phyloP scores from a whole-genome alignment of 1,140 invertebrate species.

The Penaeus japonicus region DNA sequence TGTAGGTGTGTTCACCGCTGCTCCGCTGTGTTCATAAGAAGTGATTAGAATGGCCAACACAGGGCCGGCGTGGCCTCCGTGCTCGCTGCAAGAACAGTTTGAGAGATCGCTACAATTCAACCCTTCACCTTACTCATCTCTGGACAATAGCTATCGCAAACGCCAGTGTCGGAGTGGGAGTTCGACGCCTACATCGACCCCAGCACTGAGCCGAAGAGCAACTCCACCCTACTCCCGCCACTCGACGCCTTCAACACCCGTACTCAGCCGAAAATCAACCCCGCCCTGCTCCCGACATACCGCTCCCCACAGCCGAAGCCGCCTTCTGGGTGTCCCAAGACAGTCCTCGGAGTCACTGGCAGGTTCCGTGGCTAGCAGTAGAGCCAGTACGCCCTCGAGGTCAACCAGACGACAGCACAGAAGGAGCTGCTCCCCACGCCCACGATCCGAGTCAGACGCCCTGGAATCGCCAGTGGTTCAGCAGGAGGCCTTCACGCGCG shows the following conservation, averaged over 20 bases:
- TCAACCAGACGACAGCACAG: not conserved
- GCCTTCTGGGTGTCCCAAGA: not conserved
- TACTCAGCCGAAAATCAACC: not conserved
- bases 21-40: no score
- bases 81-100: not conserved
- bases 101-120: not conserved
- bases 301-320: not conserved
- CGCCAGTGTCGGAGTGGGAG: not conserved
- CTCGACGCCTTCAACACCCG: not conserved
- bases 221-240: slow-evolving; percentile 21
- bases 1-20: no score
- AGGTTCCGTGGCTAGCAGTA: not conserved
- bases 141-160: not conserved
- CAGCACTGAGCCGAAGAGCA: not conserved
- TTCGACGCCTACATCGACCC: slow-evolving; percentile 17
- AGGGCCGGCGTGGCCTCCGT: not conserved
- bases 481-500: slow-evolving; percentile 48
- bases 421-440: slow-evolving; percentile 35
- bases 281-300: not conserved
- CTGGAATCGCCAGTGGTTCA: slow-evolving; percentile 29
- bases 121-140: not conserved
- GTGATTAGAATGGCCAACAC: slow-evolving; percentile 16
- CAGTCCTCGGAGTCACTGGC: slow-evolving; percentile 19
- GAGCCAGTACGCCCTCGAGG: not conserved
- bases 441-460: slow-evolving; percentile 30